Conservation (phyloP, 2,113 vertebrate genomes). For the Pluvianellus socialis region DNA sequence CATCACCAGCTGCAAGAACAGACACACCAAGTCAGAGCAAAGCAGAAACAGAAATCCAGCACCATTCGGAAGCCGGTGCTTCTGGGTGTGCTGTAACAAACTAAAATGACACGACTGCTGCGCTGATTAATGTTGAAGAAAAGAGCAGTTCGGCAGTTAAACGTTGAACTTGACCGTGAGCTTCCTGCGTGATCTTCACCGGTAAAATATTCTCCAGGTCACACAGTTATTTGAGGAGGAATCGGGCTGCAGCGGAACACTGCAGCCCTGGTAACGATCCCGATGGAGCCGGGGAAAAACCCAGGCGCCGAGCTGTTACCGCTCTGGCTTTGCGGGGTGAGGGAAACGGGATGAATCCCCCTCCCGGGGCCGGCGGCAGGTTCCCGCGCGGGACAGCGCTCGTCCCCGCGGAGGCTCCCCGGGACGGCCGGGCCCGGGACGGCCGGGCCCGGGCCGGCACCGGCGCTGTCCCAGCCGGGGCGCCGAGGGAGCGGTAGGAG, state of each 20-base stretch:
- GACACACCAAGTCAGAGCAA: background rate
- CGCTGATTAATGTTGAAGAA: background rate
- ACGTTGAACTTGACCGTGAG: fast-evolving
- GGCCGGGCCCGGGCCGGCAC: background rate
- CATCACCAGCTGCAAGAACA: background rate
- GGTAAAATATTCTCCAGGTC: fast-evolving
- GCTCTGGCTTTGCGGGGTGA: fast-evolving
- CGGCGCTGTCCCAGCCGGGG: too few relatives aligned
- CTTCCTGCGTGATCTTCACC: background rate
- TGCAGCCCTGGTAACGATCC: background rate
- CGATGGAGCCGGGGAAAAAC: fast-evolving
- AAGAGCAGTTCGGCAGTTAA: background rate
- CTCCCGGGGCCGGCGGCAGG: background rate
- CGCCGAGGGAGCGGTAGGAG: too few relatives aligned
- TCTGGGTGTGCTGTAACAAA: background rate
- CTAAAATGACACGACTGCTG: fast-evolving
- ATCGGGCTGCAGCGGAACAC: background rate
- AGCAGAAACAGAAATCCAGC: background rate
- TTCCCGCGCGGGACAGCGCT: background rate
- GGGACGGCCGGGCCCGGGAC: background rate
- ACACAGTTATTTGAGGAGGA: too few relatives aligned
- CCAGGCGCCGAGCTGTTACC: fast-evolving
- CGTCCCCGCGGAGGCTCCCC: background rate
- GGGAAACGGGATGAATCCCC: fast-evolving
- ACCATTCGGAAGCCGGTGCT: background rate